Percentiles rank a stretch among this genome's conserved stretches.
These are phyloP conservation scores for Tribolium madens DNA, from an alignment of 1,140 invertebrate genomes.

Conservation along the genomic window DNA sequence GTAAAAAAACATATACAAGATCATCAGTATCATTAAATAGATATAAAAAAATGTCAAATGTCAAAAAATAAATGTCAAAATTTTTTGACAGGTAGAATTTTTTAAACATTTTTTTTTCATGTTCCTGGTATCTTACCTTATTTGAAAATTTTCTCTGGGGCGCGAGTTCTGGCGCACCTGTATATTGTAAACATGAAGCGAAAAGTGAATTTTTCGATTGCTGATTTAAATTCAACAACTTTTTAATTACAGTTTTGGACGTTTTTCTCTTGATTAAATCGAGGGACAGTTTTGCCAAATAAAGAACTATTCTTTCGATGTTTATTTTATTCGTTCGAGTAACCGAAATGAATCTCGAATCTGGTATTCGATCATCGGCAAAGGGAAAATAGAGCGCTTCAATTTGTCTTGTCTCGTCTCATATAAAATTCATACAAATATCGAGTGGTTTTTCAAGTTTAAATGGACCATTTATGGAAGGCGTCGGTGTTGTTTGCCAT, in stretches of 20 bases:
- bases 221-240: neutral
- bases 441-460: conserved; percentile 10
- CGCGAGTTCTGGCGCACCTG: no score
- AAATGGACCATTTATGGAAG: conserved; percentile 17
- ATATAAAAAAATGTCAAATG: no score
- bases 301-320: conserved; percentile 32
- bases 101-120: no score
- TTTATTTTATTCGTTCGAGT: conserved; percentile 18
- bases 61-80: no score
- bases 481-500: neutral
- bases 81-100: no score
- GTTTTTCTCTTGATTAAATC: neutral
- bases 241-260: conserved; percentile 12
- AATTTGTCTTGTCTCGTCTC: conserved; percentile 39
- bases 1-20: no score
- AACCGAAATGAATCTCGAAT: conserved; percentile 22
- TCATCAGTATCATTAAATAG: no score
- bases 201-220: no score
- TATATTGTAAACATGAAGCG: no score
- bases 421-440: conserved; percentile 42
- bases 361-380: conserved; percentile 24
- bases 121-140: no score
- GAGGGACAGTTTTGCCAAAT: neutral
- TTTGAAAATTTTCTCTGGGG: no score
- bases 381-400: conserved; percentile 24